Evolutionary conservation across 2,888 invertebrate genomes (phyloP), one percentile per base, ranked within the genome.

Genomic region (Diadegma fenestrale): DNA sequence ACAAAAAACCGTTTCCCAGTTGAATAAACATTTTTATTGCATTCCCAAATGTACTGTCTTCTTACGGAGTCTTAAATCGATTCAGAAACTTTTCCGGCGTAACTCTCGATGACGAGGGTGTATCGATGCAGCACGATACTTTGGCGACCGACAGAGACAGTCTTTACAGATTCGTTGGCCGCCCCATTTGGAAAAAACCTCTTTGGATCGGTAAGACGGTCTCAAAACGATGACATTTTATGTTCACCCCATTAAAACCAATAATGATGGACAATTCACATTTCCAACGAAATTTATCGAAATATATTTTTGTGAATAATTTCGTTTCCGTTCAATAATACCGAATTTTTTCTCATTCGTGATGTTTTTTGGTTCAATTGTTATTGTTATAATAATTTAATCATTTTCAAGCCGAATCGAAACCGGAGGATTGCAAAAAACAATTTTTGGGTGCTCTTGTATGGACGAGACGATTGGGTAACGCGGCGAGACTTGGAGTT

Each of bases 401-500:
- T 58, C 33, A n/a, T 41, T 41, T 37, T n/a, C 0, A 51, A 94
- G 94, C 93, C 19, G 94, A 94, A 89, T 92, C 94, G 0, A 91
- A 91, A 48, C 88, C 88, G 10, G 93, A 93, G 48, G 89, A 89
- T 19, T 89, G 88, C 82, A 91, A 91, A 54, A 89, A 89, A 6
- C 89, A 91, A 61, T 95, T 94, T 87, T 90, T 94, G 7, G 95
- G 94, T 7, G 97, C 97, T 0, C 95, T 97, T 8, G 95, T 96
- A 75, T 97, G 97, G 97, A 95, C 97, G 26, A 95, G 96, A 88
- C 96, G 96, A 86, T 94, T 98, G 26, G 98, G 97, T 0, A 95
- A 96, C 82, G 95, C 97, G 0, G 98, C 98, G 0, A 95, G 95
- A 91, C 95, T 95, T 26, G 98, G 97, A 0, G 96, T 96, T 89